A percentile compares a stretch with the other conserved stretches of the same genome.
phyloP scores from a whole-genome alignment of 2,888 invertebrate species.

The Pachycephus smyrnensis region DNA sequence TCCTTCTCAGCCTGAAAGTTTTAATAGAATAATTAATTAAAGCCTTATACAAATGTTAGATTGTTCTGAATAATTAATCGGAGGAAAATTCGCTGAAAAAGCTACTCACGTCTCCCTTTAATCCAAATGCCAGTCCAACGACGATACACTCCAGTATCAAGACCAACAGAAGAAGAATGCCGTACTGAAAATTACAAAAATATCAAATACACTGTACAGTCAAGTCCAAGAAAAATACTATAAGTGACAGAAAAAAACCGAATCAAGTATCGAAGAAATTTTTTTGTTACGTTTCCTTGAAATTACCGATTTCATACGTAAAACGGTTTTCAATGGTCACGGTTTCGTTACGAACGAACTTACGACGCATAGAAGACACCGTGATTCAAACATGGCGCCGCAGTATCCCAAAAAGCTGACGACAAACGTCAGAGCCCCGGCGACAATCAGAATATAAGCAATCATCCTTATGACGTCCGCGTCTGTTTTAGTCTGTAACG shows the following conservation, averaged over 20 bases:
- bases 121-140: conserved; percentile 75
- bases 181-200: conserved; percentile 72
- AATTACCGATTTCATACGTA: background rate
- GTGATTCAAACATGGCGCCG: conserved; percentile 76
- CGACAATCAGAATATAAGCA: conserved; percentile 76
- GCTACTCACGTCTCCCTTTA: conserved; percentile 72
- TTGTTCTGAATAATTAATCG: background rate
- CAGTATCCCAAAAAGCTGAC: conserved; percentile 81
- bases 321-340: conserved; percentile 4
- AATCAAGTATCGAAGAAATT: conserved; percentile 4
- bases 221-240: background rate
- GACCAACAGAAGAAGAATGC: conserved; percentile 74
- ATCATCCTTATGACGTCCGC: conserved; percentile 75
- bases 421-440: conserved; percentile 78
- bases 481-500: conserved; percentile 55
- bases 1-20: conserved; percentile 71
- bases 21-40: background rate
- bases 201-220: background rate
- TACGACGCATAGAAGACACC: conserved; percentile 77
- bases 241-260: conserved; percentile 6
- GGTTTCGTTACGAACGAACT: conserved; percentile 59
- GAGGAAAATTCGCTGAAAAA: background rate
- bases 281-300: background rate
- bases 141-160: conserved; percentile 75
- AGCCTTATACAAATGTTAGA: background rate